These are phyloP conservation scores for Sarcophaga peregrina DNA, from an alignment of 1,140 invertebrate genomes.

Conservation along the genomic window DNA sequence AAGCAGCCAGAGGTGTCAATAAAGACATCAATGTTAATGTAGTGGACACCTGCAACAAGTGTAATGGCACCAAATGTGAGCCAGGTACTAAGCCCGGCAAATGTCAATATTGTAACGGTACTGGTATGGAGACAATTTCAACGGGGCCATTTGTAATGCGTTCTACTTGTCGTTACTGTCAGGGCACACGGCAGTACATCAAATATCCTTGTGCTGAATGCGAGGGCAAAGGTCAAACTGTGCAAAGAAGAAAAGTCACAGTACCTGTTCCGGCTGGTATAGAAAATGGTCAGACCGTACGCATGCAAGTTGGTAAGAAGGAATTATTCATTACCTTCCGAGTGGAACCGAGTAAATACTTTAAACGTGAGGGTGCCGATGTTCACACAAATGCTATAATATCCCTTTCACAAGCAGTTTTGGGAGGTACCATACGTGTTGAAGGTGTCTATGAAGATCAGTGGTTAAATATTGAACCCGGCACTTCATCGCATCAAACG, in stretches of 20 bases:
- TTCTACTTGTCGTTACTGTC: slow-evolving; percentile 93
- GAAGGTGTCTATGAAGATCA: slow-evolving; percentile 96
- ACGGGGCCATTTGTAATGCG: slow-evolving; percentile 97
- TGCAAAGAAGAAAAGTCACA: slow-evolving; percentile 88
- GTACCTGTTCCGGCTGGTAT: slow-evolving; percentile 98
- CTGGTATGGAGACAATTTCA: slow-evolving; percentile 92
- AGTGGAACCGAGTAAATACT: slow-evolving; percentile 91
- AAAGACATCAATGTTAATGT: slow-evolving; percentile 94
- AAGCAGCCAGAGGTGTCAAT: slow-evolving; percentile 90
- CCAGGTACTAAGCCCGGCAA: slow-evolving; percentile 86
- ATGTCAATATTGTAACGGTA: slow-evolving; percentile 96
- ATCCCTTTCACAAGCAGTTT: slow-evolving; percentile 88
- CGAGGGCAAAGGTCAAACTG: slow-evolving; percentile 90
- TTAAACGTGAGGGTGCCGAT: slow-evolving; percentile 92
- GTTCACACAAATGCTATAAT: slow-evolving; percentile 91
- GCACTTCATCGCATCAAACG: slow-evolving; percentile 91
- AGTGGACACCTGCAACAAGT: slow-evolving; percentile 92
- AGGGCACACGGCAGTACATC: slow-evolving; percentile 88
- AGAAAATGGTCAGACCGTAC: slow-evolving; percentile 95
- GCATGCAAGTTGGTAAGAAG: slow-evolving; percentile 89
- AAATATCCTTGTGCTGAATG: slow-evolving; percentile 93
- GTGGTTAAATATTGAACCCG: slow-evolving; percentile 85
- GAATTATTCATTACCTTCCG: slow-evolving; percentile 91
- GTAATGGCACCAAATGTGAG: slow-evolving; percentile 85
- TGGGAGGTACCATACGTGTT: slow-evolving; percentile 92